phyloP scores from a whole-genome alignment of 2,113 vertebrate species.

The Hemicordylus capensis region DNA sequence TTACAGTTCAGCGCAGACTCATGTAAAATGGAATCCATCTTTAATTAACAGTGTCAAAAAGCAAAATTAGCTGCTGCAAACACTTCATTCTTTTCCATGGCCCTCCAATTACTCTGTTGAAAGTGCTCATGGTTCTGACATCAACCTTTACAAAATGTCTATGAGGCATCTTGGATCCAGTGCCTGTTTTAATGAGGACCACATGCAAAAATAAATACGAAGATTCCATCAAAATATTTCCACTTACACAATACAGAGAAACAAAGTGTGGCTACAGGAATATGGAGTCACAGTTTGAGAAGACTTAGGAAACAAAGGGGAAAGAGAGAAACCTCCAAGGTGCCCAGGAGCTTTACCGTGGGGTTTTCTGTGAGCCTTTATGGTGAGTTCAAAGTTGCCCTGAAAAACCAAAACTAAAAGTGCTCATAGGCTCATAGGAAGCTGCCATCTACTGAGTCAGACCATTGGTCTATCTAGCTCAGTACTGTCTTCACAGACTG shows the following conservation, averaged over 20 bases:
- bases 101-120: neutral
- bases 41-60: neutral
- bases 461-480: no score
- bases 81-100: neutral
- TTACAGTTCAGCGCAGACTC: neutral
- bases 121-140: neutral
- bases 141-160: neutral
- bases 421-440: no score
- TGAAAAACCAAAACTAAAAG: no score
- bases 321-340: neutral
- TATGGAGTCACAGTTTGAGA: neutral
- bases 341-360: no score
- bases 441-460: no score
- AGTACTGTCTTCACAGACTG: no score
- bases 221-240: neutral
- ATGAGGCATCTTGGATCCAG: neutral
- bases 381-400: no score
- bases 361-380: no score
- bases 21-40: neutral
- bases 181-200: neutral
- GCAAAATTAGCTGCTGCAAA: neutral
- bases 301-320: neutral
- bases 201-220: neutral
- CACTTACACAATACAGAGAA: neutral
- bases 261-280: neutral